These are phyloP conservation scores for Chinchilla lanigera DNA, from an alignment of 2,113 vertebrate species.

Conservation along the genomic window DNA sequence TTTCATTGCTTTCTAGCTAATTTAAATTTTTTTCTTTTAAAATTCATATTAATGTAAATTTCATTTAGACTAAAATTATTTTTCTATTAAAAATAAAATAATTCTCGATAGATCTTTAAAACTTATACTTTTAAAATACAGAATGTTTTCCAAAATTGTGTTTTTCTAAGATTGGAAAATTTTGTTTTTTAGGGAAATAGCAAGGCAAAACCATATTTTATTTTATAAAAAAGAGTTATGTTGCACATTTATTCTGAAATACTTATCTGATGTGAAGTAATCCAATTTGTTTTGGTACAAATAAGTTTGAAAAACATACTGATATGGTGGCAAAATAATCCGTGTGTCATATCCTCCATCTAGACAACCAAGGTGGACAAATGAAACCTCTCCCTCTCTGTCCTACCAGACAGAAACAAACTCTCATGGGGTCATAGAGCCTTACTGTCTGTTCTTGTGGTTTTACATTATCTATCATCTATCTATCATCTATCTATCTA, in stretches of 20 bases:
- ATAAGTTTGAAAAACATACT: background rate
- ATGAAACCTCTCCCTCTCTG: background rate
- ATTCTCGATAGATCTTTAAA: background rate
- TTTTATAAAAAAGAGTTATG: background rate
- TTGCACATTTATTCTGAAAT: background rate
- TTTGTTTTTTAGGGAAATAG: background rate
- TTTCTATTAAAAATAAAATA: background rate
- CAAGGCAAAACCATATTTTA: background rate
- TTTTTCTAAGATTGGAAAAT: background rate
- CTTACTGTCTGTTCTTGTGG: background rate
- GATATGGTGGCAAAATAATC: background rate
- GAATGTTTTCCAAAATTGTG: background rate
- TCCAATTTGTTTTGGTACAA: background rate
- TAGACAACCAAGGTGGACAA: background rate
- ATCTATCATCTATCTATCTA: background rate
- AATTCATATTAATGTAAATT: background rate
- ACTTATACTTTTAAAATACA: background rate
- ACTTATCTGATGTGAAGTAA: background rate
- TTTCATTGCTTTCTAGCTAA: constrained; percentile 21
- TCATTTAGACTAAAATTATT: background rate
- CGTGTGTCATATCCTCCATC: background rate
- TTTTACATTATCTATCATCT: background rate
- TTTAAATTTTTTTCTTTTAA: background rate
- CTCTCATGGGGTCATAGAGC: rapidly evolving
- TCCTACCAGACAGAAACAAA: background rate